Evolutionary conservation across 2,888 invertebrate species (phyloP).

Genomic region (Prionchulus punctatus): DNA sequence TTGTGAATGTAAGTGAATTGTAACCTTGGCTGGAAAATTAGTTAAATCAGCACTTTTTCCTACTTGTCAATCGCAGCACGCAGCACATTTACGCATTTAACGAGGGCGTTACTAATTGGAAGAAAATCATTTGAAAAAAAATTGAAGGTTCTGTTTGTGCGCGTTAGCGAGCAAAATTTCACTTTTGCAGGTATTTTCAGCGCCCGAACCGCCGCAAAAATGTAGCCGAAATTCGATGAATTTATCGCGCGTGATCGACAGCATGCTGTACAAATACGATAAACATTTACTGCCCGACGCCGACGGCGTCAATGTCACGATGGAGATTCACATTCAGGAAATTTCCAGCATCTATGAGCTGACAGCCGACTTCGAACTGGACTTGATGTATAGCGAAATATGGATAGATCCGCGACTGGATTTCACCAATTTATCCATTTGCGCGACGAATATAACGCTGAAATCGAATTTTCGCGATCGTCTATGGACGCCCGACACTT

Average conservation of each 20-base stretch:
- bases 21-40: no score
- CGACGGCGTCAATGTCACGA: slow-evolving; percentile 31
- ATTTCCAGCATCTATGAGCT: slow-evolving; percentile 30
- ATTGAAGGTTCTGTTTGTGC: no score
- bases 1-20: no score
- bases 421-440: slow-evolving; percentile 23
- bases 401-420: slow-evolving; percentile 6
- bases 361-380: slow-evolving; percentile 22
- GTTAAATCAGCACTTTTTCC: no score
- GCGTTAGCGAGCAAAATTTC: no score
- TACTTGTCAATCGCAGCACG: no score
- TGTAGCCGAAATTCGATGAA: slow-evolving; percentile 9
- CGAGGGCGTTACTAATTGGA: no score
- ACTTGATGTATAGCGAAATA: slow-evolving; percentile 25
- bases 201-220: no score
- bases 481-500: slow-evolving; percentile 32
- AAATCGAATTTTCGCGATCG: slow-evolving; percentile 24
- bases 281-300: slow-evolving; percentile 27
- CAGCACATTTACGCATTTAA: no score
- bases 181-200: no score
- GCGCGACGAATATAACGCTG: slow-evolving; percentile 14
- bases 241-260: slow-evolving; percentile 4
- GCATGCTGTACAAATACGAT: slow-evolving; percentile 24
- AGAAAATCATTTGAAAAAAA: no score
- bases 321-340: slow-evolving; percentile 31